Conservation (phyloP, 2,797 vertebrate species). For the Clarias laeviceps region DNA sequence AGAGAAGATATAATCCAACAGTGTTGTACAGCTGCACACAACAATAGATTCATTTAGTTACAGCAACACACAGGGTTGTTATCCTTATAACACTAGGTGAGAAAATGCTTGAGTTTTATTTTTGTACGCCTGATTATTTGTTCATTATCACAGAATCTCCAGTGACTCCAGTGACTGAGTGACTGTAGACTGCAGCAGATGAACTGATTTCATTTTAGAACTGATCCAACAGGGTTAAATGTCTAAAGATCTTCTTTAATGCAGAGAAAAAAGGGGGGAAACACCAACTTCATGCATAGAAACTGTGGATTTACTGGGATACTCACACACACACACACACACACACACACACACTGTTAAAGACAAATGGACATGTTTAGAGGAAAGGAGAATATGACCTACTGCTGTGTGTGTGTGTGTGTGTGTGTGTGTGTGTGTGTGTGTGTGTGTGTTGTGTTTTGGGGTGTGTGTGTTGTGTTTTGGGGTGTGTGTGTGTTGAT, state of each 20-base stretch:
- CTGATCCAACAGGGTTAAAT: background rate
- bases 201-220: background rate
- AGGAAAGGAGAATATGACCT: background rate
- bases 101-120: background rate
- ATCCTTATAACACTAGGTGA: background rate
- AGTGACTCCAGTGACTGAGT: no score
- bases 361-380: background rate
- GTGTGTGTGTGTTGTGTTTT: background rate
- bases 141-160: background rate
- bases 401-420: background rate
- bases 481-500: background rate
- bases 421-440: conserved; percentile 57
- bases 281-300: background rate
- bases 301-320: background rate
- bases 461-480: background rate
- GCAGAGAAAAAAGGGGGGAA: no score
- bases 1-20: background rate
- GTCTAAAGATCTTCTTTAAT: background rate
- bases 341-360: background rate
- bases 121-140: background rate
- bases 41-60: background rate
- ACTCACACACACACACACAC: background rate
- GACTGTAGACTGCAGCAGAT: background rate
- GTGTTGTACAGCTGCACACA: background rate
- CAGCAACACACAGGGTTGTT: background rate